Percentiles rank a stretch among this genome's conserved stretches.
Evolutionary conservation across 23 tunicate species (phyloP).

Genomic region (Diplosoma virens): DNA sequence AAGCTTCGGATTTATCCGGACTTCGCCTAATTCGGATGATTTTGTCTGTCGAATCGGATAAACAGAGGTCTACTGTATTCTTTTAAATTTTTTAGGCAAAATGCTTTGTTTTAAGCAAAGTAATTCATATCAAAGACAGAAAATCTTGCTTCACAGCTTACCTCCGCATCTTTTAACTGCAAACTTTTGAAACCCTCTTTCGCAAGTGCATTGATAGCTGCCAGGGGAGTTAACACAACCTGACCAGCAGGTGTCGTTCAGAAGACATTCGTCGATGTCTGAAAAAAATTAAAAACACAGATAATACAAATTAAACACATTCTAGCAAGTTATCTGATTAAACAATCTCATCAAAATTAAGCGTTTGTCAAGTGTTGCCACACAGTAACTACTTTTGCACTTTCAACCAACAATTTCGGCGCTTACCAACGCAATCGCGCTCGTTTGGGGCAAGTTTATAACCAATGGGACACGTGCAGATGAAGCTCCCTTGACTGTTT

Average conservation of each 20-base stretch:
- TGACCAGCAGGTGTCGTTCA: conserved; percentile 75
- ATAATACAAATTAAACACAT: background rate
- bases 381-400: too few species aligned
- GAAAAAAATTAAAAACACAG: conserved; percentile 8
- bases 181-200: conserved; percentile 46
- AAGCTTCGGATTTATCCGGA: too few species aligned
- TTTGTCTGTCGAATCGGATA: too few species aligned
- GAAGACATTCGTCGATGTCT: conserved; percentile 74
- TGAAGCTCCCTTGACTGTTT: conserved; percentile 71
- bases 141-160: background rate
- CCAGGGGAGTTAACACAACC: conserved; percentile 63
- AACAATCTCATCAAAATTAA: too few species aligned
- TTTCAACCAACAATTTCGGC: too few species aligned
- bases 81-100: too few species aligned
- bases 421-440: conserved; percentile 57
- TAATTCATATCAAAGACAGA: background rate
- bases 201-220: conserved; percentile 62
- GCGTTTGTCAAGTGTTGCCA: too few species aligned
- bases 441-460: conserved; percentile 49
- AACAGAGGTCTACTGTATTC: too few species aligned
- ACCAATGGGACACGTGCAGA: conserved; percentile 65
- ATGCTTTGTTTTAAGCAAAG: too few species aligned
- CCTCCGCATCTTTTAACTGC: conserved; percentile 77
- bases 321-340: too few species aligned
- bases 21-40: too few species aligned